A percentile compares a stretch with the other conserved stretches of the same genome.
Evolutionary conservation across 2,888 invertebrate species (phyloP).

Genomic region (Bombyx huttoni): DNA sequence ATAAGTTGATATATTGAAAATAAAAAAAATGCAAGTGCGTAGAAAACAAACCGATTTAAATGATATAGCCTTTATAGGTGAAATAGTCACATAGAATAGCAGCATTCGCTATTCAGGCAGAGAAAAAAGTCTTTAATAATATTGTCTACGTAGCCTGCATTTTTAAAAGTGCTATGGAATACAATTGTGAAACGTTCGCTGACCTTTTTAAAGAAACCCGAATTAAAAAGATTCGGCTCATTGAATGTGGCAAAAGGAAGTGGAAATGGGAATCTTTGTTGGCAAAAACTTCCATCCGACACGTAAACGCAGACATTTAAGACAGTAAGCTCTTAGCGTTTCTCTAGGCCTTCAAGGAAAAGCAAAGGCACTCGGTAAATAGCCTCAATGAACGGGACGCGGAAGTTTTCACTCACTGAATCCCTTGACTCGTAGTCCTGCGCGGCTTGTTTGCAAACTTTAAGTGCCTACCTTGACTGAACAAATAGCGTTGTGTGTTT

Average conservation of each 20-base stretch:
- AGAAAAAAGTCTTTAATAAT: too few relatives aligned
- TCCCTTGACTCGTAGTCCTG: conserved; percentile 13
- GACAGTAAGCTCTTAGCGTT: conserved; percentile 23
- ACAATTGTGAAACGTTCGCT: too few relatives aligned
- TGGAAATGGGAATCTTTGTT: conserved; percentile 15
- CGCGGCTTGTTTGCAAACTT: conserved; percentile 22
- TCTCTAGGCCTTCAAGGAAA: conserved; percentile 31
- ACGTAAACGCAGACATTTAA: conserved; percentile 14
- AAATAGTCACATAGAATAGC: too few relatives aligned
- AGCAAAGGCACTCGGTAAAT: conserved; percentile 34
- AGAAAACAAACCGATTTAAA: too few relatives aligned
- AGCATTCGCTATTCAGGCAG: too few relatives aligned
- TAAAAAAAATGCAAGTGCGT: too few relatives aligned
- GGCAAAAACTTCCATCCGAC: conserved; percentile 13
- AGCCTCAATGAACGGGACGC: conserved; percentile 23
- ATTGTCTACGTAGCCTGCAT: too few relatives aligned
- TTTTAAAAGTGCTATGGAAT: too few relatives aligned
- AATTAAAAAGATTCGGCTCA: background rate
- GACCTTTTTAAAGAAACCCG: background rate
- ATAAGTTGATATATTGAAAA: too few relatives aligned
- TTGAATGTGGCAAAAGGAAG: conserved; percentile 5
- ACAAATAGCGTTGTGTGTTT: conserved; percentile 6
- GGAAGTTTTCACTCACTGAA: conserved; percentile 13
- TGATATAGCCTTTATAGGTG: too few relatives aligned
- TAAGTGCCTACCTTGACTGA: conserved; percentile 6